Base-by-base conservation (phyloP, 2,888 invertebrate genomes). In the Timandra comae region DNA sequence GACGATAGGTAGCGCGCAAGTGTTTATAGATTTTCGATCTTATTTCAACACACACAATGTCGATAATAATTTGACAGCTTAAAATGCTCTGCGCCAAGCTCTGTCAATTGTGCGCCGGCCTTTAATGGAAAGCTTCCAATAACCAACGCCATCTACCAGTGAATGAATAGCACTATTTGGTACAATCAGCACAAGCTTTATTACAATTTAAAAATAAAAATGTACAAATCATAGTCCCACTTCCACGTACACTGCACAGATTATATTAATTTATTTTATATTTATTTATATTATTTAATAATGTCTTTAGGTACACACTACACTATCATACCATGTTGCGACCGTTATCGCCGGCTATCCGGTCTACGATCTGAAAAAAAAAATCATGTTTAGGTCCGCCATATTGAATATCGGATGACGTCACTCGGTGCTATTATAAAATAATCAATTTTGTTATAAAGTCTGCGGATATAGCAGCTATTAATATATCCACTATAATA, bases 271-370 rank as follows among this genome's bases (percentile, higher is more conserved):
- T 35, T 36, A 46, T 52, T 52, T 49, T 44, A 28, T 10, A 35
- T 35, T 36, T 28, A 11, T n/a, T n/a, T n/a, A n/a, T n/a, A n/a
- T n/a, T n/a, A 47, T 40, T 41, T 38, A 49, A 55, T 40, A 64
- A 58, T 66, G 63, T 67, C 56, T 60, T 49, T 55, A 44, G 60
- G 55, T 47, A 52, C 59, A 59, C 63, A 55, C n/a, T n/a, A n/a
- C 63, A 66, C 63, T 74, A 80, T 91, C 89, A 95, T 88, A 95
- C 95, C 85, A 91, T 93, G 68, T 93, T 94, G 54, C 94, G 88
- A 41, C 91, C 91, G 42, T 92, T 89, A 70, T 95, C 94, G 27
- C 95, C 95, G 13, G 93, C 93, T 76, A 95, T 86, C 84, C 90
- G 89, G 74, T 94, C 91, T 51, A 95, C 88, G 54, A 95, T 63